These are phyloP conservation scores for Drosophila hawaiiensis DNA, from an alignment of 2,888 invertebrate species.

Conservation along the genomic window DNA sequence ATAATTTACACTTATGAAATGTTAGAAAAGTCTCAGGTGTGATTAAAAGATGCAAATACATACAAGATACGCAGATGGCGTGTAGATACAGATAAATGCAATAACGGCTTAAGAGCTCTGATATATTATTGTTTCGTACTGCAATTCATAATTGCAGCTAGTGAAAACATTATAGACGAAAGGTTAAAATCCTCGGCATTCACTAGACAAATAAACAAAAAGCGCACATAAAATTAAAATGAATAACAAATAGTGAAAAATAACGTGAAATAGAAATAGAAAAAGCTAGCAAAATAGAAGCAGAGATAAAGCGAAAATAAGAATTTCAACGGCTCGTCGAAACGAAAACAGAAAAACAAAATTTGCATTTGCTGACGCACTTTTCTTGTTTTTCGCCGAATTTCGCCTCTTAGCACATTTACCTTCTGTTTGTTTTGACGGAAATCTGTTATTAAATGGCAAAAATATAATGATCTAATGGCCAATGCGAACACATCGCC, in stretches of 20 bases:
- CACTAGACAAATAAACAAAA: slow-evolving; percentile 56
- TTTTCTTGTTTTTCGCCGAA: slow-evolving; percentile 54
- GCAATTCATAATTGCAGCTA: slow-evolving; percentile 19
- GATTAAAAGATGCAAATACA: slow-evolving; percentile 5
- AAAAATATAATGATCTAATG: slow-evolving; percentile 61
- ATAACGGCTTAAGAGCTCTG: too few relatives aligned
- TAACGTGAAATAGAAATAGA: slow-evolving; percentile 12
- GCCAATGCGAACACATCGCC: slow-evolving; percentile 44
- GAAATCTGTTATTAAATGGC: slow-evolving; percentile 62
- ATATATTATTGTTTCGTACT: neutral
- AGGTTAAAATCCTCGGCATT: slow-evolving; percentile 60
- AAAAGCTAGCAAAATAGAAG: slow-evolving; percentile 3
- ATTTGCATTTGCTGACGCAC: slow-evolving; percentile 69
- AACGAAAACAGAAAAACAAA: slow-evolving; percentile 33
- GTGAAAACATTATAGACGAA: slow-evolving; percentile 9
- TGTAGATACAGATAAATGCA: neutral
- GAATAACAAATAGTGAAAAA: neutral
- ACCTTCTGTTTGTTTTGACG: slow-evolving; percentile 63
- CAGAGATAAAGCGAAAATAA: slow-evolving; percentile 14
- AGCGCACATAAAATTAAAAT: slow-evolving; percentile 28
- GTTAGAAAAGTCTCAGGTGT: neutral
- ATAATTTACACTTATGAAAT: neutral
- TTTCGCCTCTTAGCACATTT: slow-evolving; percentile 22
- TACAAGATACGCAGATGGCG: neutral
- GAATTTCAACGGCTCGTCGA: slow-evolving; percentile 22